Conservation (phyloP, 2,113 vertebrate genomes). For the Ctenodactylus gundi region DNA sequence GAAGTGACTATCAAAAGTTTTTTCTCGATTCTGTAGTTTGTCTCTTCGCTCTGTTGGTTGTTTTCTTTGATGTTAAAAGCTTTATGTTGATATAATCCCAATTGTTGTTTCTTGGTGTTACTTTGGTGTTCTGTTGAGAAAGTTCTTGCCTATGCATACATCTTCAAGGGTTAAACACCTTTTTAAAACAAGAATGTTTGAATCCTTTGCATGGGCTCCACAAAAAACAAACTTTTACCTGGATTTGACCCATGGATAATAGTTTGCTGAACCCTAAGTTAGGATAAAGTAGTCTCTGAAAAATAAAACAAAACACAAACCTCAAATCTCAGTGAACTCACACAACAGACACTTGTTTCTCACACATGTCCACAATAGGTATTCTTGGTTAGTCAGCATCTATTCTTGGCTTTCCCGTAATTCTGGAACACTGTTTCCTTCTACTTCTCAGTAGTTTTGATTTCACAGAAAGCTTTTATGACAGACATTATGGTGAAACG, state of each 20-base stretch:
- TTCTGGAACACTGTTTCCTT: background rate
- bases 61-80: too few relatives aligned
- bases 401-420: background rate
- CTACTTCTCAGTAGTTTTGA: background rate
- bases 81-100: too few relatives aligned
- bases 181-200: background rate
- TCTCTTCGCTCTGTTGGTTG: too few relatives aligned
- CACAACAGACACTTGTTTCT: background rate
- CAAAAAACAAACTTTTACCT: background rate
- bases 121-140: too few relatives aligned
- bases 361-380: background rate
- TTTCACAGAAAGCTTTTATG: background rate
- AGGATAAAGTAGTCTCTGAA: background rate
- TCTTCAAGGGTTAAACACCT: background rate
- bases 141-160: too few relatives aligned
- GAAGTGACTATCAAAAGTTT: too few relatives aligned
- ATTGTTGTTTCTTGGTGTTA: too few relatives aligned
- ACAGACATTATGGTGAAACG: background rate
- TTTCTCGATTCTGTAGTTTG: too few relatives aligned
- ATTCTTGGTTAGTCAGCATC: background rate
- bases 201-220: background rate
- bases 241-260: background rate
- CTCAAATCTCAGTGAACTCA: background rate
- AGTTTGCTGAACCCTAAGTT: background rate
- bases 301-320: background rate